Percentiles rank a stretch among this genome's conserved stretches.
These are phyloP conservation scores for Tyto alba DNA, from an alignment of 2,113 vertebrate species.

Conservation along the genomic window DNA sequence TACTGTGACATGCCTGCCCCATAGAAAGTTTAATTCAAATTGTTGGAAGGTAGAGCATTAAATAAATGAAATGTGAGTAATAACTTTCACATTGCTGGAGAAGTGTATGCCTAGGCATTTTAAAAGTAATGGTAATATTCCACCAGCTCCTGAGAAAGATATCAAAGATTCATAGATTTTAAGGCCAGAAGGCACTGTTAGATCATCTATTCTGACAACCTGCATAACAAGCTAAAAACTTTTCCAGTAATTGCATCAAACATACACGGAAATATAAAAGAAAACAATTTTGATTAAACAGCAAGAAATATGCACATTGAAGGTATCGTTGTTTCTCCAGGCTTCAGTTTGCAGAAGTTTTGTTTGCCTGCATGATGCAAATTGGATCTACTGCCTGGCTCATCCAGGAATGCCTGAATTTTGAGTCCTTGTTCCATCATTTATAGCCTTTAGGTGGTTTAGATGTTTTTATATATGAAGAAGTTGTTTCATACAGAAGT, in stretches of 20 bases:
- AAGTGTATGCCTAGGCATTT: slow-evolving; percentile 36
- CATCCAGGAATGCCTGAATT: neutral
- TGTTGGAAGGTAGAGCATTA: slow-evolving; percentile 14
- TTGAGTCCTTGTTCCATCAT: slow-evolving; percentile 2
- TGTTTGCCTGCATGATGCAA: slow-evolving; percentile 35
- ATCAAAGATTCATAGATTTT: slow-evolving; percentile 43
- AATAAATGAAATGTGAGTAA: slow-evolving; percentile 48
- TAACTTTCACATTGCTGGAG: slow-evolving; percentile 12
- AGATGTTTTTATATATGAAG: neutral
- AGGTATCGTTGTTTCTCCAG: neutral
- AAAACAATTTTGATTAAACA: slow-evolving; percentile 59
- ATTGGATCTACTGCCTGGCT: neutral
- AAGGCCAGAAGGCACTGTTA: slow-evolving; percentile 47
- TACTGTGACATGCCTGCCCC: neutral
- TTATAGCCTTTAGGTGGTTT: neutral
- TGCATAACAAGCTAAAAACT: slow-evolving; percentile 56
- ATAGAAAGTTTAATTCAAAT: slow-evolving; percentile 4
- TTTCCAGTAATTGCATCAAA: slow-evolving; percentile 52
- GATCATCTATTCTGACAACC: slow-evolving; percentile 54
- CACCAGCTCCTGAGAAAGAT: slow-evolving; percentile 16
- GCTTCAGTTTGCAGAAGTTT: slow-evolving; percentile 18
- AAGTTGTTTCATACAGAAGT: neutral
- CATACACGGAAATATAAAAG: neutral
- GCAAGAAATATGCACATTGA: neutral
- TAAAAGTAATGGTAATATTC: slow-evolving; percentile 18